Base-by-base conservation (phyloP, 2,797 vertebrate species). In the Pteronotus mesoamericanus region DNA sequence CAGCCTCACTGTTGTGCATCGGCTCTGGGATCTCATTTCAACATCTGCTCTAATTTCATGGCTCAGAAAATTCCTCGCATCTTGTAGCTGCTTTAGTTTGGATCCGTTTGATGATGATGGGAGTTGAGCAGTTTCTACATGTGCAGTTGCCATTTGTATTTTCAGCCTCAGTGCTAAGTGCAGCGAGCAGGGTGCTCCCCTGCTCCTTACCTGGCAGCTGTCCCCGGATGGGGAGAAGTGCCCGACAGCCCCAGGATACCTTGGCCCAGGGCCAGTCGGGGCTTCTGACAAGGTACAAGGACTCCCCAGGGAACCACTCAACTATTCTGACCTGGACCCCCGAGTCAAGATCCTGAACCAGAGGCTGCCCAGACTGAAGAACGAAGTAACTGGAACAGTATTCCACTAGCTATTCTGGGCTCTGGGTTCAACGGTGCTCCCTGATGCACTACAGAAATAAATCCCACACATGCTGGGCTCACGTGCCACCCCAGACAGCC, bases 91-190 rank as follows among this genome's bases (percentile, higher is more conserved):
- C 82, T 92, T 94, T 37, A 42, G 12, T 71, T 91, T 64, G 7
- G 34, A 77, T 74, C 72, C 37, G 72, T 88, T n/a, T 68, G 85
- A 44, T 53, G 55, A 53, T 39, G 34, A 21, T 14, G 75, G n/a
- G 32, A 71, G 18, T 10, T 18, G 51, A 71, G 53, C 44, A 10
- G 12, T 78, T 91, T 83, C 86, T 61, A 29, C 82, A 24, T 59
- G 68, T 53, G 78, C 29, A 59, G 24, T 59, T 72, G 77, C 42
- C 34, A 39, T 39, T 86, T 80, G 15, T 75, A 64, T 55, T 77
- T 83, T 92, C 53, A 86, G 39, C 46, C 71, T 89, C 57, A 42
- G 57, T 94, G 82, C 91, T 46, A 85, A 91, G n/a, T 48, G 61
- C 0, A 15, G 24, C 69, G 37, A 16, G 14, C 16, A 53, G 53